These are phyloP conservation scores for Nestor notabilis DNA, from an alignment of 2,113 vertebrate genomes.

Conservation along the genomic window DNA sequence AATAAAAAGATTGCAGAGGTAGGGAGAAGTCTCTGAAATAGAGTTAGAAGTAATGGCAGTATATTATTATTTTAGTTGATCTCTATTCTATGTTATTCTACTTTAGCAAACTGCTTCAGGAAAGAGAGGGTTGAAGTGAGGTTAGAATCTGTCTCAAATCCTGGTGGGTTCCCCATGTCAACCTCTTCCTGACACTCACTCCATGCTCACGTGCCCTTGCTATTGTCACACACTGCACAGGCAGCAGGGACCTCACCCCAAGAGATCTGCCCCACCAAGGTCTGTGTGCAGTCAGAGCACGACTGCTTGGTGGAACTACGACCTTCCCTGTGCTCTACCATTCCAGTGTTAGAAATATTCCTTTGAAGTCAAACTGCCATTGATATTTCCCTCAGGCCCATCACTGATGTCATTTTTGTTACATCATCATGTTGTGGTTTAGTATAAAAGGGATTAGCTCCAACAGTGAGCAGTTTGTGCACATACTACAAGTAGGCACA, in stretches of 20 bases:
- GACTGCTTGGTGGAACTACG: background rate
- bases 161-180: background rate
- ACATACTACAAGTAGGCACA: background rate
- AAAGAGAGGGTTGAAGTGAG: background rate
- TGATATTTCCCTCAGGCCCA: background rate
- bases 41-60: background rate
- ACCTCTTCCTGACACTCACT: background rate
- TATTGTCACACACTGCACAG: background rate
- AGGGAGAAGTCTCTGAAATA: conserved; percentile 1
- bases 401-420: background rate
- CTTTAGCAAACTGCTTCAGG: background rate
- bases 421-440: background rate
- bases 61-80: background rate
- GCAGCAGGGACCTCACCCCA: rapidly evolving
- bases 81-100: background rate
- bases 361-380: background rate
- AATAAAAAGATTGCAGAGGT: background rate
- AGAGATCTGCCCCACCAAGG: background rate
- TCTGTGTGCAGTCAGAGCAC: background rate
- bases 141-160: background rate
- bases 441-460: background rate
- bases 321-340: background rate
- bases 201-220: background rate
- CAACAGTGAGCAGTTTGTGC: background rate
- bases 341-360: background rate